Conservation (phyloP, 1,140 invertebrate species). For the Rhagoletis zephyria region DNA sequence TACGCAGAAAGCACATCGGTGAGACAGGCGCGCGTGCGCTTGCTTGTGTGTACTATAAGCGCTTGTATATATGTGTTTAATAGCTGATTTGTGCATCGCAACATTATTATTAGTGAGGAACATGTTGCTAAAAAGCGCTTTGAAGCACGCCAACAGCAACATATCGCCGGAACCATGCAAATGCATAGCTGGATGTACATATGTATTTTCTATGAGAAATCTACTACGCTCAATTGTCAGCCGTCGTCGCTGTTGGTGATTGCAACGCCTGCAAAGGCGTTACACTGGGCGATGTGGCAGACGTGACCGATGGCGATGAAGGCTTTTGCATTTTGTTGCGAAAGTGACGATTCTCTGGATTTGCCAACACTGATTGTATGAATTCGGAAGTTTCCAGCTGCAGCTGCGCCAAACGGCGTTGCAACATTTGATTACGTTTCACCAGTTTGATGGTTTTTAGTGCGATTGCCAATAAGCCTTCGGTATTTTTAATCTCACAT, state of each 20-base stretch:
- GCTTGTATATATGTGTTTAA: background rate
- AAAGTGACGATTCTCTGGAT: constrained; percentile 69
- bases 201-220: background rate
- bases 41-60: background rate
- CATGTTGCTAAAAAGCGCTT: background rate
- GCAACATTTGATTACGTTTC: constrained; percentile 69
- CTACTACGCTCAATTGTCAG: background rate
- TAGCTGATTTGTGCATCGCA: constrained; percentile 44
- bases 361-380: constrained; percentile 69
- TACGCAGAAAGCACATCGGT: background rate
- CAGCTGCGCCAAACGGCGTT: constrained; percentile 65
- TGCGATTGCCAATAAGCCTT: constrained; percentile 67
- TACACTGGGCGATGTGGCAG: background rate
- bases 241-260: constrained; percentile 27
- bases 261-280: background rate
- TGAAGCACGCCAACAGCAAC: background rate
- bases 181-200: background rate
- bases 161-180: background rate
- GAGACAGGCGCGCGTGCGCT: background rate
- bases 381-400: constrained; percentile 70
- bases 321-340: constrained; percentile 61
- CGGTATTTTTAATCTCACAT: constrained; percentile 57
- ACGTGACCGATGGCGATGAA: background rate
- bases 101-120: background rate
- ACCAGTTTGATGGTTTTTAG: constrained; percentile 70